Base-by-base conservation (phyloP, 1,140 invertebrate species). In the Drosophila dunni region DNA sequence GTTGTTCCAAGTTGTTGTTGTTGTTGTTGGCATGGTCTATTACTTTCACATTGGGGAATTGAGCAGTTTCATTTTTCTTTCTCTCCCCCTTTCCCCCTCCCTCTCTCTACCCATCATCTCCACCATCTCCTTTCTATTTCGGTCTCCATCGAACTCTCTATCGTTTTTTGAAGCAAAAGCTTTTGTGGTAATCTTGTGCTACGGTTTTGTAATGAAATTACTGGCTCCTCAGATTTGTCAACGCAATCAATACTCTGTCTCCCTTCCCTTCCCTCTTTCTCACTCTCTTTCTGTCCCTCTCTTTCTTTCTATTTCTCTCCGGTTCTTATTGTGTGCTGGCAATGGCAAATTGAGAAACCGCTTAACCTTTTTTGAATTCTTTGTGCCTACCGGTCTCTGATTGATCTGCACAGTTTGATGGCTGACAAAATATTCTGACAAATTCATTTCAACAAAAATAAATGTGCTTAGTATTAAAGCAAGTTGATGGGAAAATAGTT, bases 201-300 rank as follows among this genome's bases (percentile, higher is more conserved):
- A 68, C 34, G 62, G 51, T 62, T 78, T 81, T 81, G 75, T 79
- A 85, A 85, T 88, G 72, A 88, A 82, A 86, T 86, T 88, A 86
- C 82, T 65, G 60, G 62, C 67, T 64, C 79, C 68, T 73, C 82
- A 88, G 82, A 86, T 86, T 86, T 86, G 79, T 86, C 83, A 88
- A 83, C 82, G 83, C 79, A 86, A 86, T 86, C 82, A 86, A 86
- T 88, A 73, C 80, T 44, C 58, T 38, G 65, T 53, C 56, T 38
- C 15, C 33, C 33, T 50, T 17, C 36, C 13, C 34, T 33, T 10
- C 24, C 15, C 17, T 10, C 33, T 1, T 2, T n/a, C 15, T 7
- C 34, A 6, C 7, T 11, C 34, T 34, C 15, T 46, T n/a, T 34
- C 9, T 7, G 4, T 20, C 38, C 24, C 54, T 3, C 24, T 29